Evolutionary conservation across 1,140 invertebrate genomes (phyloP).

Genomic region (Latrodectus geometricus): DNA sequence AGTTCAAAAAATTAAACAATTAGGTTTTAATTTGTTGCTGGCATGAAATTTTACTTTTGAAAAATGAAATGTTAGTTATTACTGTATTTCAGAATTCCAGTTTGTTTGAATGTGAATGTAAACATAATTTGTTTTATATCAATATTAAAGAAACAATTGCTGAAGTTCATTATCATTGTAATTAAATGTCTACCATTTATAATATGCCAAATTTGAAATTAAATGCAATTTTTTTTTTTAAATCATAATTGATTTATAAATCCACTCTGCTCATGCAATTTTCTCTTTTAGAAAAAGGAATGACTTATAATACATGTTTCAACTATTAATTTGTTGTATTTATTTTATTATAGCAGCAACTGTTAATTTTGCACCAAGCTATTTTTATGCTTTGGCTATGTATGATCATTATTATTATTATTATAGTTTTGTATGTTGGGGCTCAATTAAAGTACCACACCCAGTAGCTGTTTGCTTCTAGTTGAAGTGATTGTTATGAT

Average conservation of each 20-base stretch:
- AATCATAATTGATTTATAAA: not conserved
- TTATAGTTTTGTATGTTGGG: constrained; percentile 39
- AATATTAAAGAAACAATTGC: too few species aligned
- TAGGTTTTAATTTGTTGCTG: too few species aligned
- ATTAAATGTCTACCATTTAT: too few species aligned
- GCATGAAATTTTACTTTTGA: too few species aligned
- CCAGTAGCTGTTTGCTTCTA: constrained; percentile 57
- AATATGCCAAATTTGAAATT: too few species aligned
- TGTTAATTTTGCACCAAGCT: constrained; percentile 60
- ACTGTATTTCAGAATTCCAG: too few species aligned
- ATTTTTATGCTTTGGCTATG: constrained; percentile 59
- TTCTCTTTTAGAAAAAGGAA: constrained; percentile 8
- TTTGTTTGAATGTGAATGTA: too few species aligned
- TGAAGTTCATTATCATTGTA: too few species aligned
- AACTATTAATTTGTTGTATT: constrained; percentile 22
- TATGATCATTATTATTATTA: constrained; percentile 44
- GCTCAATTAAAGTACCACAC: constrained; percentile 36
- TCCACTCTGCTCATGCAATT: constrained; percentile 26
- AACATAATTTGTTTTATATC: too few species aligned
- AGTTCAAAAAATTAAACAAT: too few species aligned
- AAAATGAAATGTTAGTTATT: too few species aligned
- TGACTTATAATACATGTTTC: constrained; percentile 51
- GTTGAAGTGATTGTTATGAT: constrained; percentile 47
- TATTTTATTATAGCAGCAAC: constrained; percentile 54
- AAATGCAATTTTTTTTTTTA: too few species aligned